Evolutionary conservation across 2,888 invertebrate species (phyloP).

Genomic region (Nasonovia ribisnigri): DNA sequence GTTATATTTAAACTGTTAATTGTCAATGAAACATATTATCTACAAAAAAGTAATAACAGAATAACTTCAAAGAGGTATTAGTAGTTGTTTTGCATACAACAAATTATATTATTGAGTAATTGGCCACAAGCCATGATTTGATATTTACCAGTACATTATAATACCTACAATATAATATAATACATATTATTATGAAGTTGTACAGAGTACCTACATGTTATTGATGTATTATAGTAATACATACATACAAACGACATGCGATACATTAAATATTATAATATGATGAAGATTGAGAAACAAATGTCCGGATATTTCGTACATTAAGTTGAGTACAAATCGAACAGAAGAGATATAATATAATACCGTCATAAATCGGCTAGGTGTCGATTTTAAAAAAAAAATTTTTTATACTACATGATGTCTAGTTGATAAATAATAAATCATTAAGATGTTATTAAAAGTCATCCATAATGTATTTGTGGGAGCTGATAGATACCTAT

Average conservation of each 20-base stretch:
- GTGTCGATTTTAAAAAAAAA: too few species aligned
- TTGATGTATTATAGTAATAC: background rate
- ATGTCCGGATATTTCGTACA: background rate
- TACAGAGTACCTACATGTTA: background rate
- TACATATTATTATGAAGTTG: background rate
- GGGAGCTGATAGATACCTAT: background rate
- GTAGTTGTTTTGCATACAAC: background rate
- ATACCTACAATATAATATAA: too few species aligned
- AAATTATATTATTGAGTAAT: background rate
- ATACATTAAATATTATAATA: too few species aligned
- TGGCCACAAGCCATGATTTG: background rate
- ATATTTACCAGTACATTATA: background rate
- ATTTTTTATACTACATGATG: background rate
- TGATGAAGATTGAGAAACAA: background rate
- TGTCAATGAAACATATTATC: background rate
- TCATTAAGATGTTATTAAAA: background rate
- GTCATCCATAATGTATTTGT: background rate
- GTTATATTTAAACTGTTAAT: background rate
- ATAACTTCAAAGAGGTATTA: background rate
- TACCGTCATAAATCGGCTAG: background rate
- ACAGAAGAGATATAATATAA: background rate
- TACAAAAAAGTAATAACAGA: background rate
- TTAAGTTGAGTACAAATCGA: background rate
- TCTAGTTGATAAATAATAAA: background rate
- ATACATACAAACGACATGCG: background rate